Evolutionary conservation across 1,140 invertebrate genomes (phyloP), one percentile per base, ranked within the genome.

Genomic region (Schlechtendalia chinensis): DNA sequence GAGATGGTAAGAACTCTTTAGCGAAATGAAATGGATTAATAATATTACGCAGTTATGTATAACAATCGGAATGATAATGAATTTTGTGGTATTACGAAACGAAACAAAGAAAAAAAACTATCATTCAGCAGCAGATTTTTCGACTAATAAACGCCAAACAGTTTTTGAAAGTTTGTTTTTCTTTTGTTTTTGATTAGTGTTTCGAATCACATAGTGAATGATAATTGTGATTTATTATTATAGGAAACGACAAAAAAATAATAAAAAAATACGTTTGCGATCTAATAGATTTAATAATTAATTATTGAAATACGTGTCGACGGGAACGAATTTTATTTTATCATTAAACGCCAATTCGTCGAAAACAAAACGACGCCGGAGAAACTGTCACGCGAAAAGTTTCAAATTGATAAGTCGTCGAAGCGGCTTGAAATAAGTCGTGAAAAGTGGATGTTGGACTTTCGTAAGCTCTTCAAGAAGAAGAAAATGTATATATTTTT

Each of bases 171-270:
- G 63, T 65, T 65, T 39, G n/a, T n/a, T n/a, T n/a, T n/a, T 32
- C n/a, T 39, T 45, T 39, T 61, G 19, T 39, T 65, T 65, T 65
- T 65, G 39, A 65, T 65, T 65, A 65, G 27, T 32, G 63, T 39
- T 65, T 65, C 5, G 22, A 65, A 39, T 11, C 63, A 12, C n/a
- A n/a, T n/a, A n/a, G n/a, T n/a, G 12, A 65, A 12, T 45, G 32
- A 65, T 65, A 65, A 65, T 65, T 39, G 63, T 65, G 63, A 65
- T 65, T 65, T 65, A 65, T 65, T 65, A 65, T 65, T 8, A 27
- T 61, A 61, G 16, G 8, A n/a, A n/a, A 19, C n/a, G 63, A 39
- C 63, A 39, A 19, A 39, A 29, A 12, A 12, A 32, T 32, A 19
- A 63, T 24, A 59, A 32, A 32, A 32, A 19, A 39, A 65, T n/a